Base-by-base conservation (phyloP, 1,140 invertebrate genomes). In the Sycophaga agraensis region DNA sequence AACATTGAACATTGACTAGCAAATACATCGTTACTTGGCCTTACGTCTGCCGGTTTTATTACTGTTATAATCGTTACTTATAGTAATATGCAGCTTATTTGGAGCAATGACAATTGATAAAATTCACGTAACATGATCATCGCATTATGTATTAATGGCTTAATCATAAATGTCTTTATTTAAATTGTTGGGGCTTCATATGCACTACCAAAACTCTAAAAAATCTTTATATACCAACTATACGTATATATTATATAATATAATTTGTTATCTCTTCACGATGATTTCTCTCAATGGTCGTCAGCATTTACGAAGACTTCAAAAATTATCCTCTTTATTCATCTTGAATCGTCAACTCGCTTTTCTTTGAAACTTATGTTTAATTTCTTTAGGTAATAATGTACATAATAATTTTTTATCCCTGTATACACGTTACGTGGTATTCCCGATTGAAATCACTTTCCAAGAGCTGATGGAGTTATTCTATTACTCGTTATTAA, bases 1-100 rank as follows among this genome's bases (percentile, higher is more conserved):
- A 76, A 76, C 72, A 75, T 75, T 75, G 67, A 76, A 76, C 74
- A 75, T 73, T 75, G 68, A 76, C 73, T 76, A 75, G 73, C 68
- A 70, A 70, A 56, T 70, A 72, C 68, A 70, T 73, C 67, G 67
- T 72, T 69, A 69, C 65, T 63, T 64, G 56, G 58, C 14, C 64
- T 66, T 65, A 65, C 46, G 53, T 66, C 56, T 40, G 42, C 60
- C 45, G 49, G 35, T 45, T 61, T 49, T 37, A 54, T 67, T 58
- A 59, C 48, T 59, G 35, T 34, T 54, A 11, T 61, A 51, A 58
- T 64, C 28, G 19, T 42, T 59, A 24, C 35, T 37, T 64, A 19
- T 64, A 45, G 48, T 61, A 55, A 55, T 59, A 48, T 48, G 14
- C n/a, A 31, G 5, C 28, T 51, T 59, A 50, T 50, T 14, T 24